Base-by-base conservation (phyloP, 2,888 invertebrate species). In the Apodemia zela region DNA sequence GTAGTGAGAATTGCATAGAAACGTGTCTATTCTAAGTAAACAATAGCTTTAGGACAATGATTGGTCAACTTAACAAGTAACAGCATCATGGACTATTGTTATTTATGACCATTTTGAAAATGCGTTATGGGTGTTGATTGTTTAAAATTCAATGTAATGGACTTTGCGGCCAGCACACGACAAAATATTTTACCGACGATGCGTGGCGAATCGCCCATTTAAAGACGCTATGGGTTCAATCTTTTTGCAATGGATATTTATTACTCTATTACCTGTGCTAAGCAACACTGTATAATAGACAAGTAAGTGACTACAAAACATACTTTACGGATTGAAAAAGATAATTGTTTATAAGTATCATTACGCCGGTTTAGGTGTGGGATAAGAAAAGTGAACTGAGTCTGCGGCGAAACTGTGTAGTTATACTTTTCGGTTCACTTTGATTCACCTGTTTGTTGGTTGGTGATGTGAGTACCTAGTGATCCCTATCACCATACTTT, bases 141-240 rank as follows among this genome's bases (percentile, higher is more conserved):
- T 73, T 76, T 73, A 76, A 78, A 75, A 73, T 73, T 74, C 70
- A 74, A 79, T 79, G 77, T 79, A 79, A 78, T 71, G 75, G 78
- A 77, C 75, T 71, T 75, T 76, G 78, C 77, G 75, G 69, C 71
- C 71, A 75, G 77, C 75, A 77, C 79, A 83, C 80, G 82, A 84
- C 83, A 87, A 79, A 90, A 90, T 90, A 89, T 90, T 89, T 82
- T 86, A 79, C 87, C 90, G 88, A 72, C 87, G 73, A 75, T 71
- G 79, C 75, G 83, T 84, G 78, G 81, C 89, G 75, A 87, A 90
- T 89, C 77, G 74, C 73, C 81, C 83, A 76, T 33, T 84, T 69
- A 68, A 69, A 72, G 72, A 70, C 63, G 65, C 73, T 67, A 71
- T 67, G 65, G 70, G 69, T 63, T 64, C 57, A 45, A 58, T 67